Conservation (phyloP, 2,888 invertebrate species). For the Cheilosia variabilis region DNA sequence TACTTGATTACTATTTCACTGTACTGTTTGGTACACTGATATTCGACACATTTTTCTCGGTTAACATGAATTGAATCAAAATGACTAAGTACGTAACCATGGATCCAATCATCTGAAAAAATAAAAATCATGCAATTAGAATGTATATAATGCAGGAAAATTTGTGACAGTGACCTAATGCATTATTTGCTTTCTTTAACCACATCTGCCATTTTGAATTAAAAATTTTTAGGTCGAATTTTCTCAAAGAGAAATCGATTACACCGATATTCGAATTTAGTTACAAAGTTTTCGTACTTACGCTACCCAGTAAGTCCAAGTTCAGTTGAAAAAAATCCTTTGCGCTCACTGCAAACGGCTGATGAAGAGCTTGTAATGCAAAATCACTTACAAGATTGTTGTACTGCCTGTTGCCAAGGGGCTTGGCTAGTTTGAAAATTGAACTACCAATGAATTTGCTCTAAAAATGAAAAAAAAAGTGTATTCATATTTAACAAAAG, state of each 20-base stretch:
- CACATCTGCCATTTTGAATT: too few relatives aligned
- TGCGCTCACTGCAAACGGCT: slow-evolving; percentile 81
- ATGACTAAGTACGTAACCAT: slow-evolving; percentile 82
- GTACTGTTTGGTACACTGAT: slow-evolving; percentile 50
- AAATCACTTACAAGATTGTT: slow-evolving; percentile 82
- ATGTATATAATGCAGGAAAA: background rate
- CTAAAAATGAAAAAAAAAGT: slow-evolving; percentile 76
- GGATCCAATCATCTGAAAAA: slow-evolving; percentile 81
- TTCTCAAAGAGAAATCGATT: background rate
- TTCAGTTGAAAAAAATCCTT: slow-evolving; percentile 82
- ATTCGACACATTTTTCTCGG: slow-evolving; percentile 77
- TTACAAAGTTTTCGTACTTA: slow-evolving; percentile 76
- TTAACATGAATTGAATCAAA: slow-evolving; percentile 82
- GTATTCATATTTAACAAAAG: too few relatives aligned
- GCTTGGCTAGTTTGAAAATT: slow-evolving; percentile 81
- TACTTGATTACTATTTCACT: background rate
- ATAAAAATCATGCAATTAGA: background rate
- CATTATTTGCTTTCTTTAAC: too few relatives aligned
- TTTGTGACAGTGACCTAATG: background rate
- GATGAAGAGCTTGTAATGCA: slow-evolving; percentile 82
- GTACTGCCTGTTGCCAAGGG: slow-evolving; percentile 80
- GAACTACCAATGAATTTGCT: slow-evolving; percentile 82
- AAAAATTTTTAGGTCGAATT: background rate
- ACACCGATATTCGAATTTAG: background rate
- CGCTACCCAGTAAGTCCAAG: slow-evolving; percentile 81